Evolutionary conservation across 2,113 vertebrate species (phyloP).

Genomic region (Carollia perspicillata): DNA sequence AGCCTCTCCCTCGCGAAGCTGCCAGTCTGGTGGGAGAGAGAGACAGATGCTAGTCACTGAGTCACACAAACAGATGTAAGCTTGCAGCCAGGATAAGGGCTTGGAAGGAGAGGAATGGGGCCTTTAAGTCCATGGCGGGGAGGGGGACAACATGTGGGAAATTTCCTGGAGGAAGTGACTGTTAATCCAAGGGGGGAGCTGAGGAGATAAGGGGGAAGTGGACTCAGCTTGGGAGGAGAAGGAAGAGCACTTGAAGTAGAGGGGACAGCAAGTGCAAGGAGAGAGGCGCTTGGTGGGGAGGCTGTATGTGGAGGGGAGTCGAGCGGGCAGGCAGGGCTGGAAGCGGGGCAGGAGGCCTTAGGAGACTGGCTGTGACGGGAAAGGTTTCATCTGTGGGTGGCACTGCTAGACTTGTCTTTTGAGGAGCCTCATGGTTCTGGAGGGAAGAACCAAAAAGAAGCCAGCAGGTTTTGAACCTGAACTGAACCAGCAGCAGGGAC

Average conservation of each 20-base stretch:
- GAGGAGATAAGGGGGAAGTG: neutral
- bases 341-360: neutral
- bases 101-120: neutral
- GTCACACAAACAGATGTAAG: neutral
- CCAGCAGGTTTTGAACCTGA: neutral
- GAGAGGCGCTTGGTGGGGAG: rapidly evolving
- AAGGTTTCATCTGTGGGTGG: neutral
- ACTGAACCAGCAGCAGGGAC: rapidly evolving
- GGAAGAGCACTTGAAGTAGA: rapidly evolving
- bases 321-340: neutral
- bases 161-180: neutral
- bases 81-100: rapidly evolving
- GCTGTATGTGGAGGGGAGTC: neutral
- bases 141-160: too few relatives aligned
- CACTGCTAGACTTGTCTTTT: rapidly evolving
- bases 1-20: neutral
- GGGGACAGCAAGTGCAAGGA: neutral
- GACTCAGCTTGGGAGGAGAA: neutral
- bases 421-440: neutral
- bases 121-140: neutral
- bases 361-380: rapidly evolving
- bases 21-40: neutral
- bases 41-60: neutral
- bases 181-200: neutral
- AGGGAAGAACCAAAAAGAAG: neutral